Evolutionary conservation across 2,797 vertebrate genomes (phyloP), one percentile per base, ranked within the genome.

Genomic region (Petrocephalus sullivani): DNA sequence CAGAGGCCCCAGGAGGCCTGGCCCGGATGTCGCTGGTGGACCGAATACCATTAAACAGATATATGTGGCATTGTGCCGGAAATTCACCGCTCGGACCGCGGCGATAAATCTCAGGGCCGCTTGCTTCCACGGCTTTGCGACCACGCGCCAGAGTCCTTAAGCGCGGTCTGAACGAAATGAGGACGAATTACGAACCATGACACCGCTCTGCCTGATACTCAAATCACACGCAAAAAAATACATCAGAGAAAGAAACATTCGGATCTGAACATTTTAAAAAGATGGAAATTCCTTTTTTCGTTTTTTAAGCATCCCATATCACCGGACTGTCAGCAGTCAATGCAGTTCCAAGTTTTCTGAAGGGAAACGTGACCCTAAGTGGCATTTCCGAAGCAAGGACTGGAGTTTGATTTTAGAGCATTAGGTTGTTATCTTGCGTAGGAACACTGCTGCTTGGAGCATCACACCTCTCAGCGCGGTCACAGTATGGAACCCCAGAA

Each of bases 71-170:
- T 61, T 64, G 46, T 37, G 9, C 19, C 28, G 7, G 49, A 53
- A 82, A 57, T 21, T 5, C 3, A 5, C 8, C 9, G 37, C 81
- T 41, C 37, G 81, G 71, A 51, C 75, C 37, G 16, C n/a, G 60
- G 41, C 23, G 54, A 58, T 89, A 86, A 90, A 87, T 88, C 89
- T 71, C 88, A 49, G 9, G 21, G 54, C 75, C 28, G 64, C 49
- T 41, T 12, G 51, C 41, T 87, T 33, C 83, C 41, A 3, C 64
- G 23, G 37, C 71, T 46, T 41, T 78, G 28, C 33, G 85, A 54
- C 67, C 54, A 57, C 9, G 53, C 6, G 54, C n/a, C 60, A 19
- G 8, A 33, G n/a, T n/a, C 37, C 37, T 9, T 37, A 33, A 53
- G 71, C 54, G 46, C 21, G 33, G 86, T 85, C 19, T 33, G 87